A percentile compares a stretch with the other conserved stretches of the same genome.
Evolutionary conservation across 2,113 vertebrate genomes (phyloP).

Genomic region (Sphaerodactylus townsendi): DNA sequence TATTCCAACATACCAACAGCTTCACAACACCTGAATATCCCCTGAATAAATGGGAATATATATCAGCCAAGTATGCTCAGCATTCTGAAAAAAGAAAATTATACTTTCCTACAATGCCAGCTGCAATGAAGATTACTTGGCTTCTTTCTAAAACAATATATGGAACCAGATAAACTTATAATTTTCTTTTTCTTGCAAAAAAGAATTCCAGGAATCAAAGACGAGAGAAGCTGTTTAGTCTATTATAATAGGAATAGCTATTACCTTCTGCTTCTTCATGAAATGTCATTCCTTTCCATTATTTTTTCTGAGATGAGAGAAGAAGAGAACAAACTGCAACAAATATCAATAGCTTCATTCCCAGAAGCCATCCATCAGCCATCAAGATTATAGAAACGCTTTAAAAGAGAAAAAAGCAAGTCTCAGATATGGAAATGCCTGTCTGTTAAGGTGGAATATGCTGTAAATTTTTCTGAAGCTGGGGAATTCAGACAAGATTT

Average conservation of each 20-base stretch:
- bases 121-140: neutral
- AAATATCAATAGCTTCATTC: constrained; percentile 20
- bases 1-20: neutral
- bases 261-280: neutral
- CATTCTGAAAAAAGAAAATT: neutral
- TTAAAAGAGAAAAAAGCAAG: constrained; percentile 25
- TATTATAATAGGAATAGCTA: neutral
- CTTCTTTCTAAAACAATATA: fast-evolving
- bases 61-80: neutral
- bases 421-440: constrained; percentile 37
- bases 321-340: constrained; percentile 36
- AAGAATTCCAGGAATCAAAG: neutral
- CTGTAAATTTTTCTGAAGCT: constrained; percentile 55
- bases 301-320: constrained; percentile 16
- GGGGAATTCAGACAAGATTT: constrained; percentile 39
- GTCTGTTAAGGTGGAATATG: constrained; percentile 48
- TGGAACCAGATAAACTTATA: neutral
- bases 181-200: neutral
- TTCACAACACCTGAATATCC: neutral
- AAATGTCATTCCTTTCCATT: constrained; percentile 6
- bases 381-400: constrained; percentile 47
- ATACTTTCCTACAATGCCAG: neutral
- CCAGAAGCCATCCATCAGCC: constrained; percentile 49
- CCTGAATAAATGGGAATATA: neutral
- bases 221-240: neutral